Evolutionary conservation across 2,113 vertebrate genomes (phyloP).

Genomic region (Channa maculata): DNA sequence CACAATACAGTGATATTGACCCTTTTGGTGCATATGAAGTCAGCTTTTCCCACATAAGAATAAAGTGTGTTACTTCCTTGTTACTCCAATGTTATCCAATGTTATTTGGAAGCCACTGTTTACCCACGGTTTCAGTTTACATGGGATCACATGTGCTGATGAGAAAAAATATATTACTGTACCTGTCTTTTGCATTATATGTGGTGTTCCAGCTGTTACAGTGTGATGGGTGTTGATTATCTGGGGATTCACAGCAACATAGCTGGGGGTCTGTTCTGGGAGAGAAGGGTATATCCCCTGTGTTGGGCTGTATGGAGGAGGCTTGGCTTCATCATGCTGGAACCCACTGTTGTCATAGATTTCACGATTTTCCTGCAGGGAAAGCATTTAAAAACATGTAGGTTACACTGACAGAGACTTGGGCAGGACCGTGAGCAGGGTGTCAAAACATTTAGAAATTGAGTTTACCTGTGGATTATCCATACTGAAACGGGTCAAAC

Average conservation of each 20-base stretch:
- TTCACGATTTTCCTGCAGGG: slow-evolving; percentile 34
- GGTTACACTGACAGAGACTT: too few species aligned
- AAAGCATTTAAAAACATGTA: too few species aligned
- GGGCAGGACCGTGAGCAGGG: too few species aligned
- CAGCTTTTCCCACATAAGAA: background rate
- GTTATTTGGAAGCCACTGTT: background rate
- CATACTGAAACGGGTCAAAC: slow-evolving; percentile 42
- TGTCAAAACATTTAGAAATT: background rate
- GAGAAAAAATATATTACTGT: background rate
- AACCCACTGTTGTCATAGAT: slow-evolving; percentile 72
- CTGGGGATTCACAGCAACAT: background rate
- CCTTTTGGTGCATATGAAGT: too few species aligned
- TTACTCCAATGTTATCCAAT: too few species aligned
- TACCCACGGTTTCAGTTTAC: background rate
- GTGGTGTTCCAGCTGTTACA: background rate
- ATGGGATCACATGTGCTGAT: background rate
- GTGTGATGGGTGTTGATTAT: slow-evolving; percentile 67
- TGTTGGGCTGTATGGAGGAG: slow-evolving; percentile 23
- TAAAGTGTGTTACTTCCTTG: background rate
- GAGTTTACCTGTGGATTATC: slow-evolving; percentile 37
- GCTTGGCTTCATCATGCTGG: slow-evolving; percentile 47
- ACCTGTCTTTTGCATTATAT: slow-evolving; percentile 41
- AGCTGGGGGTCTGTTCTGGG: slow-evolving; percentile 28
- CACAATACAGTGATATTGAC: too few species aligned
- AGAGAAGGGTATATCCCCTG: slow-evolving; percentile 20